Conservation (phyloP, 2,113 vertebrate genomes). For the Pardalotus punctatus region DNA sequence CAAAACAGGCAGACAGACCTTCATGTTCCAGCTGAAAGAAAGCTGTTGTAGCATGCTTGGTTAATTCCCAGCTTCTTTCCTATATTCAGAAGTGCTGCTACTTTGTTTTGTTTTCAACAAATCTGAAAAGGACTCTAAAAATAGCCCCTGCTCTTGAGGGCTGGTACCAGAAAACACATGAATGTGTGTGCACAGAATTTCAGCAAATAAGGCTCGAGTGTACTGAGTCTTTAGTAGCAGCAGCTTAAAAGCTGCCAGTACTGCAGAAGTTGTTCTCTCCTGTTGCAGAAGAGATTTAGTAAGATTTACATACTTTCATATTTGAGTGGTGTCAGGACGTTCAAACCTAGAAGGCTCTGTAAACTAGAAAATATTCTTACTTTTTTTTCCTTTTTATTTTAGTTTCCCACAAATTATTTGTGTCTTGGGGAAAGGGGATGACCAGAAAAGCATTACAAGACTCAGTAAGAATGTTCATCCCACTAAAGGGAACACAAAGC, state of each 20-base stretch:
- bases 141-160: constrained; percentile 19
- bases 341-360: neutral
- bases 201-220: constrained; percentile 6
- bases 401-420: neutral
- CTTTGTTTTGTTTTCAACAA: constrained; percentile 44
- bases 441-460: neutral
- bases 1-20: constrained; percentile 35
- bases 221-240: neutral
- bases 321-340: neutral
- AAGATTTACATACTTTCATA: neutral
- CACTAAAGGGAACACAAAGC: neutral
- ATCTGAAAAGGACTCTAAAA: constrained; percentile 42
- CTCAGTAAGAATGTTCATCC: neutral
- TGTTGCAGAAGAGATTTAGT: neutral
- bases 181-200: neutral
- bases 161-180: neutral
- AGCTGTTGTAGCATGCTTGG: neutral
- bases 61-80: constrained; percentile 37
- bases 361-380: neutral
- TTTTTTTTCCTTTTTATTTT: neutral
- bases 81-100: constrained; percentile 50
- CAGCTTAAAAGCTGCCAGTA: neutral
- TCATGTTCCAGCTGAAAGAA: constrained; percentile 13
- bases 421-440: neutral
- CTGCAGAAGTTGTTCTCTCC: neutral